Conservation (phyloP, 1,140 invertebrate species). For the Hylyphantes graminicola region DNA sequence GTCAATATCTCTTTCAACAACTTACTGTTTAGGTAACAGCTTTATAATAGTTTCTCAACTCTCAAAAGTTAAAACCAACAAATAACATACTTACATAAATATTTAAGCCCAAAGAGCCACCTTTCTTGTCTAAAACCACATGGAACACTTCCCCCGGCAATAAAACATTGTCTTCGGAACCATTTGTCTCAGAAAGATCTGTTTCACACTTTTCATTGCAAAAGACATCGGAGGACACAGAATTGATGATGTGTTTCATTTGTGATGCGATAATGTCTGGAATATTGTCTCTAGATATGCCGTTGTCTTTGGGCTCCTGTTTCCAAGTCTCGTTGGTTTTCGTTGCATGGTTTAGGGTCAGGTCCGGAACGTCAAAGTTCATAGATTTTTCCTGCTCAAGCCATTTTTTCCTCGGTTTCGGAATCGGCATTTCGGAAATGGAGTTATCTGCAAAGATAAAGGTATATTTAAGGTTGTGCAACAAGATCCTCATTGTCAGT, state of each 20-base stretch:
- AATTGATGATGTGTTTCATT: constrained; percentile 5
- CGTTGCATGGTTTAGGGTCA: constrained; percentile 41
- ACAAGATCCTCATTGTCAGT: background rate
- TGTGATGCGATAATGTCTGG: constrained; percentile 48
- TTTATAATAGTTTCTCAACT: too few species aligned
- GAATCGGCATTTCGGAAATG: constrained; percentile 24
- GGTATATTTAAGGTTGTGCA: background rate
- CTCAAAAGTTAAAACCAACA: too few species aligned
- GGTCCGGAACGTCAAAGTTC: constrained; percentile 28
- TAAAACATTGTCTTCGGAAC: constrained; percentile 18
- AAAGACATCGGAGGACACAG: background rate
- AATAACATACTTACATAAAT: constrained; percentile 44
- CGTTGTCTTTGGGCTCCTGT: background rate
- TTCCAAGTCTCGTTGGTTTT: background rate
- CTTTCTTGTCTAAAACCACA: constrained; percentile 55
- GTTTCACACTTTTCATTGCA: background rate
- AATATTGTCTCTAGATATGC: constrained; percentile 27
- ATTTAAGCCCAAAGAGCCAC: constrained; percentile 48
- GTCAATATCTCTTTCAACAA: too few species aligned
- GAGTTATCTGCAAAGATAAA: constrained; percentile 2
- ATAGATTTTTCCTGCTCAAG: constrained; percentile 13
- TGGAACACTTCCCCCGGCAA: constrained; percentile 50
- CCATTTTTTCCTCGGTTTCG: constrained; percentile 46
- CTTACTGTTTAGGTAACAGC: too few species aligned
- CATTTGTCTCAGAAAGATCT: background rate